Percentiles rank a stretch among this genome's conserved stretches.
Evolutionary conservation across 2,113 vertebrate genomes (phyloP).

Genomic region (Hemiscyllium ocellatum): DNA sequence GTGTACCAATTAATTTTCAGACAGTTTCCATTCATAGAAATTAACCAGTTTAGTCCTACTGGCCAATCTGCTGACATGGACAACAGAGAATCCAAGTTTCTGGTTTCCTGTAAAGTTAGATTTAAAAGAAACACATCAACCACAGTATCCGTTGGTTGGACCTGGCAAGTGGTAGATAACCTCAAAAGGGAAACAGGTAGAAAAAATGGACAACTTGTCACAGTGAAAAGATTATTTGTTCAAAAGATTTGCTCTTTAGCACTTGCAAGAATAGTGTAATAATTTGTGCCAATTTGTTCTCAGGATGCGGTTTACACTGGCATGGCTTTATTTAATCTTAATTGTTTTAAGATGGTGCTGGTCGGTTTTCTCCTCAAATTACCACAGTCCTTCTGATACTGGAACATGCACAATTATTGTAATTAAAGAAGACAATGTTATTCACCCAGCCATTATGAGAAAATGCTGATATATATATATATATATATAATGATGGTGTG

Average conservation of each 20-base stretch:
- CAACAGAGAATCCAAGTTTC: background rate
- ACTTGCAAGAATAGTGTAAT: background rate
- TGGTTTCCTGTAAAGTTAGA: background rate
- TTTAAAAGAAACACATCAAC: background rate
- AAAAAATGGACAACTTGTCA: background rate
- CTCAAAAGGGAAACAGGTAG: background rate
- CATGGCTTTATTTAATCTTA: too few relatives aligned
- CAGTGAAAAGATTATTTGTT: background rate
- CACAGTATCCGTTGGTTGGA: background rate
- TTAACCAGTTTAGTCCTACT: background rate
- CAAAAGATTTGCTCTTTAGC: background rate
- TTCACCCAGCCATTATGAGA: background rate
- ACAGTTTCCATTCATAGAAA: background rate
- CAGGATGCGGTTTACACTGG: background rate
- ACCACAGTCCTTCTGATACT: background rate
- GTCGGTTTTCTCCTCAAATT: background rate
- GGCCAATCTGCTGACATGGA: background rate
- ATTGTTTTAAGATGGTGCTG: background rate
- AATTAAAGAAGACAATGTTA: background rate
- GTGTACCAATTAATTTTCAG: background rate
- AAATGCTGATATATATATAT: background rate
- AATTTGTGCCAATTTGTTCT: background rate
- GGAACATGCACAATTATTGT: background rate
- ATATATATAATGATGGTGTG: background rate
- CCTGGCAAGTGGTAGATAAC: background rate